Evolutionary conservation across 2,113 vertebrate genomes (phyloP).

Genomic region (Coptodon bakossiorum): DNA sequence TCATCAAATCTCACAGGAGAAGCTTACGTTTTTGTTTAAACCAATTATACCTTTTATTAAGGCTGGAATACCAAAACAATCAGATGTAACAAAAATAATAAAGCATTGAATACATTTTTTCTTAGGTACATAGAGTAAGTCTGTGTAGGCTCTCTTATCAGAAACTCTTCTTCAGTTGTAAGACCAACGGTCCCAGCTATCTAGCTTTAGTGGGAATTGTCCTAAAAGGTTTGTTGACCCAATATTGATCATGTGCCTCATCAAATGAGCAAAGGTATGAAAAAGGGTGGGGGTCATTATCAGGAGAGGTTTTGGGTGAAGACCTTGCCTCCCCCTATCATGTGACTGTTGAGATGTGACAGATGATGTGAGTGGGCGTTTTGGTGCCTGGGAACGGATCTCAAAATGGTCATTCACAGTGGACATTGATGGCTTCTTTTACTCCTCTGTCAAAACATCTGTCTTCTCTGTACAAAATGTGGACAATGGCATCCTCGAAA

Average conservation of each 20-base stretch:
- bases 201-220: background rate
- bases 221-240: background rate
- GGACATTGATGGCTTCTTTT: background rate
- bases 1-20: background rate
- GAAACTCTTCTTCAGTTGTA: background rate
- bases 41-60: background rate
- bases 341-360: background rate
- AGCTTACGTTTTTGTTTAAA: accelerated
- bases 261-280: background rate
- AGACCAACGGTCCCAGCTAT: background rate
- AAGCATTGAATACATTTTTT: accelerated
- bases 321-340: background rate
- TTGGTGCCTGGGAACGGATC: accelerated
- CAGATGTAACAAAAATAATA: background rate
- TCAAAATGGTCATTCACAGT: background rate
- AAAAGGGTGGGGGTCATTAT: background rate
- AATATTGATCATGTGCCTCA: background rate
- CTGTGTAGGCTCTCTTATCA: accelerated
- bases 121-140: accelerated
- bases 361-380: background rate
- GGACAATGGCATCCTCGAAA: background rate
- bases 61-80: background rate
- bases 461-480: background rate
- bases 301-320: background rate
- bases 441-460: background rate